Percentiles rank a stretch among this genome's conserved stretches.
These are phyloP conservation scores for Tetropium fuscum DNA, from an alignment of 2,888 invertebrate genomes.

Conservation along the genomic window DNA sequence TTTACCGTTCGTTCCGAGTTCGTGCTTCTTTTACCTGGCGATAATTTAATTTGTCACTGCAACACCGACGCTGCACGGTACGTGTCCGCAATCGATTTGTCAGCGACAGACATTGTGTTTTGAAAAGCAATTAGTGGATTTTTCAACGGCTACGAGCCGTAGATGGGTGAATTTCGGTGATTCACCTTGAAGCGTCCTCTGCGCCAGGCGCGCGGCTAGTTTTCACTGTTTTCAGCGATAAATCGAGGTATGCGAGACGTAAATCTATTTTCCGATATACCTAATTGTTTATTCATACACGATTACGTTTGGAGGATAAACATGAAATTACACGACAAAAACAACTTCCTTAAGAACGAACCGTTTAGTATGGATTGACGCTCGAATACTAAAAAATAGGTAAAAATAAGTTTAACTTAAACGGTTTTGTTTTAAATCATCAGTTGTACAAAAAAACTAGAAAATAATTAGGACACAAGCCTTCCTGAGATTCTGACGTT, in stretches of 20 bases:
- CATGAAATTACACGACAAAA: too few relatives aligned
- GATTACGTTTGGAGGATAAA: too few relatives aligned
- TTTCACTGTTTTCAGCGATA: neutral
- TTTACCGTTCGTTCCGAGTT: constrained; percentile 18
- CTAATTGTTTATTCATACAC: too few relatives aligned
- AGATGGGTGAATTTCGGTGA: constrained; percentile 24
- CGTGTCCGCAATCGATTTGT: neutral
- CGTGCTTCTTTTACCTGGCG: neutral
- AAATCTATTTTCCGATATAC: too few relatives aligned
- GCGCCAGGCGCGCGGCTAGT: neutral
- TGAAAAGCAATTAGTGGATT: constrained; percentile 28
- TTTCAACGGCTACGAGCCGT: constrained; percentile 23
- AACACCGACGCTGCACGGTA: neutral
- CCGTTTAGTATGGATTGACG: too few relatives aligned
- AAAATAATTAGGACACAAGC: too few relatives aligned
- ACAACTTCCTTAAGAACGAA: too few relatives aligned
- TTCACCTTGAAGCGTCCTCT: constrained; percentile 39
- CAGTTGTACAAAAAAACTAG: too few relatives aligned
- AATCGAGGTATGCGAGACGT: neutral
- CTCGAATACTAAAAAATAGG: too few relatives aligned
- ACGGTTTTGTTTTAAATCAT: too few relatives aligned
- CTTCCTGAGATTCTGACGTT: too few relatives aligned
- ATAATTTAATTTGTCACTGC: constrained; percentile 5
- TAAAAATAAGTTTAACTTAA: too few relatives aligned
- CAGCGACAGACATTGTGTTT: constrained; percentile 19